Base-by-base conservation (phyloP, 2,797 vertebrate genomes). In the Girardinus metallicus region DNA sequence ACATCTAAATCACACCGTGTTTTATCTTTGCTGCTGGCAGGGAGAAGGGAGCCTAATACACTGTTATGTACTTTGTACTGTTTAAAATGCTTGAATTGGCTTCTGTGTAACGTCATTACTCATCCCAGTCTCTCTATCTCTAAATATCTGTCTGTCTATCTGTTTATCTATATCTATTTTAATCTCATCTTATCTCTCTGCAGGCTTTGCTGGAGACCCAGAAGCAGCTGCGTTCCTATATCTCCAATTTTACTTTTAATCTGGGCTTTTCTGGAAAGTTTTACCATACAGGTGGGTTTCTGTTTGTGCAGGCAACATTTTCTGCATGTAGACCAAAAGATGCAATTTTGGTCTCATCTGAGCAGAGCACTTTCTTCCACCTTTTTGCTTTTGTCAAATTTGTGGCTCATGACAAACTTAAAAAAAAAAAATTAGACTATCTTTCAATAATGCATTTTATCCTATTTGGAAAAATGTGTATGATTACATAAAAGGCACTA, bases 181-280 rank as follows among this genome's bases (percentile, higher is more conserved):
- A 77, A 53, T 85, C 47, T 73, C 26, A n/a, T 78, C 11, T 18
- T 2, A 9, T 74, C 49, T 75, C 2, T 86, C 90, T 91, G 0
- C 75, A 99, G 98, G 97, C 98, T 91, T 97, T 99, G 83, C 97
- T 99, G 92, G 97, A 99, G 90, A 98, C 97, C 68, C 98, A 99
- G 96, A 97, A 96, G 89, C 96, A 97, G 92, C 96, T 99, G 92
- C 97, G 98, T 83, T 96, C 97, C 95, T 97, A 97, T 91, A 97
- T 99, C 95, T 97, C 97, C 92, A 99, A 99, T 96, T 99, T 99
- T 91, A 99, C 98, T 93, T 99, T 99, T 96, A 99, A 99, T 96
- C 96, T 99, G 92, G 98, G 98, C 94, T 99, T 98, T 96, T 99
- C 98, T 91, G 98, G 98, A 92, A 99, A 99, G 95, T 99, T 99